Conservation (phyloP, 2,113 vertebrate species). For the Corydoras sp. region DNA sequence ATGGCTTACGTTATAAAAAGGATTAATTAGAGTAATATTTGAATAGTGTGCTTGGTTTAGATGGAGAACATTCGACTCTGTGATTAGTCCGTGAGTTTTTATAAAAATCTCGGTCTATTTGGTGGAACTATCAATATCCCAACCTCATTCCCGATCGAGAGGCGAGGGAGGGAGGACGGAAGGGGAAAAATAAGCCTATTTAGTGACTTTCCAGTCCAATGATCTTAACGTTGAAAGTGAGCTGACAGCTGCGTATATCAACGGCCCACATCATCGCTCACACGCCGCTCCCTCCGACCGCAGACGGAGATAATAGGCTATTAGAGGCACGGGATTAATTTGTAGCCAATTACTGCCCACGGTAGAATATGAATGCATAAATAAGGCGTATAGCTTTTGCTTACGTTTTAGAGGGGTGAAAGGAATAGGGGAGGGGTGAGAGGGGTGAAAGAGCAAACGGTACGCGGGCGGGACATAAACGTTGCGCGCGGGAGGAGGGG, state of each 20-base stretch:
- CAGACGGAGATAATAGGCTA: conserved; percentile 68
- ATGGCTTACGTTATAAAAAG: no score
- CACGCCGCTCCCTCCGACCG: conserved; percentile 50
- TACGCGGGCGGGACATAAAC: no score
- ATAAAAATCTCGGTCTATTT: conserved; percentile 51
- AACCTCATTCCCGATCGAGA: conserved; percentile 42
- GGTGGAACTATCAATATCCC: conserved; percentile 62
- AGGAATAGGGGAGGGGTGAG: no score
- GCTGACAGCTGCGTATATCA: conserved; percentile 70
- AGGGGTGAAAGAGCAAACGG: no score
- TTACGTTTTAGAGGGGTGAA: no score
- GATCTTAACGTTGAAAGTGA: conserved; percentile 60
- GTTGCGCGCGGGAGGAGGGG: no score
- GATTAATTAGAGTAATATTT: no score
- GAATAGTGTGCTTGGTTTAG: no score
- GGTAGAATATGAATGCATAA: conserved; percentile 72
- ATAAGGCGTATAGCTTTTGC: no score
- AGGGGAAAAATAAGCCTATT: conserved; percentile 68
- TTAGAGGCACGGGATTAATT: conserved; percentile 79
- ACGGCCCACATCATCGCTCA: conserved; percentile 57
- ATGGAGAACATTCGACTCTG: no score
- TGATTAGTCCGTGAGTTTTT: neutral
- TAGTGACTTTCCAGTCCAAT: conserved; percentile 72
- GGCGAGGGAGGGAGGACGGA: conserved; percentile 25
- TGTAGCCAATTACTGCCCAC: conserved; percentile 82